These are phyloP conservation scores for Caenorhabditis zanzibari DNA, from an alignment of 2,888 invertebrate species.

Conservation along the genomic window DNA sequence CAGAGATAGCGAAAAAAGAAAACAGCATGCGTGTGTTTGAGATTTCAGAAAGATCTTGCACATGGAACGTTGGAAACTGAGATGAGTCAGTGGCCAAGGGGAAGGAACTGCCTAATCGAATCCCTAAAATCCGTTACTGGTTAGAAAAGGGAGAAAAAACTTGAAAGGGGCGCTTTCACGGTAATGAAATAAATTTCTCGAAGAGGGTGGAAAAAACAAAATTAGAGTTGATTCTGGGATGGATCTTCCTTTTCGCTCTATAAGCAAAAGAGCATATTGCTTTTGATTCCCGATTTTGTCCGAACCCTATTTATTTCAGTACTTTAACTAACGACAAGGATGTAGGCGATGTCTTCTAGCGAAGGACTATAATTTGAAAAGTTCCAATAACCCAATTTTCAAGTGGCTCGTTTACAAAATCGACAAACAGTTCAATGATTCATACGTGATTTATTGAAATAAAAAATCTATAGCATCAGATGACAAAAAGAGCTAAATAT, in stretches of 20 bases:
- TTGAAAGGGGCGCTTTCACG: constrained; percentile 43
- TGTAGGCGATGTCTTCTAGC: too few relatives aligned
- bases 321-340: too few relatives aligned
- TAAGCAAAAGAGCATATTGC: too few relatives aligned
- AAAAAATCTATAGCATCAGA: constrained; percentile 8
- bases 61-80: constrained; percentile 1
- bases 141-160: constrained; percentile 19
- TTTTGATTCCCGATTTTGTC: too few relatives aligned
- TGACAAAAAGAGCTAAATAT: constrained; percentile 14
- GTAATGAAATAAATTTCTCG: constrained; percentile 50
- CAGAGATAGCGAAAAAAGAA: constrained; percentile 14
- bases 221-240: constrained; percentile 25
- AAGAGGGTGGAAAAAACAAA: constrained; percentile 39
- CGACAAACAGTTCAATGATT: not conserved
- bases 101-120: constrained; percentile 37
- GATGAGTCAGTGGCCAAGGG: constrained; percentile 39
- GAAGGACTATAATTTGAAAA: not conserved
- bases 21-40: constrained; percentile 3
- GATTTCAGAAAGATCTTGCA: constrained; percentile 23
- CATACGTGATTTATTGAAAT: constrained; percentile 13
- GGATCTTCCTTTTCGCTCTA: not conserved
- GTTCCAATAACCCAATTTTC: too few relatives aligned
- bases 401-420: too few relatives aligned
- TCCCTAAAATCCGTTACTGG: constrained; percentile 41
- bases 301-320: too few relatives aligned